Conservation (phyloP, 2,888 invertebrate genomes). For the Drosophila infuscata region DNA sequence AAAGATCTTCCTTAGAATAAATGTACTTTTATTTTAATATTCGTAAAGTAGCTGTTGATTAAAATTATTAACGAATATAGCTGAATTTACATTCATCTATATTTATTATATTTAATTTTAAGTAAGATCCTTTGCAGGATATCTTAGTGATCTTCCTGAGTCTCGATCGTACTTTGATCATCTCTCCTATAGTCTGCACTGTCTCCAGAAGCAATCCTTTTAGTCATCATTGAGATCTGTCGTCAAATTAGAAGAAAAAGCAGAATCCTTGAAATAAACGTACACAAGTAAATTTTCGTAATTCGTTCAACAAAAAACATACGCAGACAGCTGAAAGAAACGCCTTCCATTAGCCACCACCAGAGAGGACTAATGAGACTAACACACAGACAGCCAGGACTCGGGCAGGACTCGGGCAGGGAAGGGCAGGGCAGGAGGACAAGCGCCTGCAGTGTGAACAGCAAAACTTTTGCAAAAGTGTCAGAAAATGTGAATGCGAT, state of each 20-base stretch:
- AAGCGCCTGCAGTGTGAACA: slow-evolving; percentile 80
- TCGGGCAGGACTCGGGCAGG: not conserved
- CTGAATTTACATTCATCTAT: not conserved
- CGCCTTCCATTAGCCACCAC: slow-evolving; percentile 72
- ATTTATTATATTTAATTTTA: rapidly evolving
- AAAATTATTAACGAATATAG: not conserved
- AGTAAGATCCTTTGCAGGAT: not conserved
- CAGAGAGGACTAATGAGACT: slow-evolving; percentile 74
- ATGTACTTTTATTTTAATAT: not conserved
- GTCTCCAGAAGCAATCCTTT: not conserved
- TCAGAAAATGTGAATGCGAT: slow-evolving; percentile 82
- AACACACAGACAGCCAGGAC: slow-evolving; percentile 38
- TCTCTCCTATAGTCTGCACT: rapidly evolving
- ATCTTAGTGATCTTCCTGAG: not conserved
- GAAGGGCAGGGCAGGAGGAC: slow-evolving; percentile 13
- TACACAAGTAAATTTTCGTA: slow-evolving; percentile 54
- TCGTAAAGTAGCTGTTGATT: not conserved
- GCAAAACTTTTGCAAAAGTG: slow-evolving; percentile 80
- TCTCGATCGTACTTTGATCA: not conserved
- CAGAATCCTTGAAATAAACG: slow-evolving; percentile 50
- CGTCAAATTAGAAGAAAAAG: slow-evolving; percentile 5
- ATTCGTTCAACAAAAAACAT: slow-evolving; percentile 55
- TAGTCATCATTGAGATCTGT: slow-evolving; percentile 33
- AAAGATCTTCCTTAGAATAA: not conserved
- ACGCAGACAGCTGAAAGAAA: slow-evolving; percentile 63